Evolutionary conservation across 2,113 vertebrate genomes (phyloP).

Genomic region (Rhinopithecus roxellana): DNA sequence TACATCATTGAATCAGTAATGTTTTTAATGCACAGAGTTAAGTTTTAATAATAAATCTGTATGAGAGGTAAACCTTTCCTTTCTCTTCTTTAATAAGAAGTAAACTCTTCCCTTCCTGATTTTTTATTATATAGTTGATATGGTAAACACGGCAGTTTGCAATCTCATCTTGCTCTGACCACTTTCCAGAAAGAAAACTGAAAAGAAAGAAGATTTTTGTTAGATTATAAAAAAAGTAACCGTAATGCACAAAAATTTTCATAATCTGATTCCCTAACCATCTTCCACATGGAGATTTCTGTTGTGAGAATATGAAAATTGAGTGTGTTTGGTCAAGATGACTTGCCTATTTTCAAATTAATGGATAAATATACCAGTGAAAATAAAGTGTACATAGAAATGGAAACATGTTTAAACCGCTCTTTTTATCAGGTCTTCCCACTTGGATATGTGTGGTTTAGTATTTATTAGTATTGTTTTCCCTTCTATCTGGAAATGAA

Average conservation of each 20-base stretch:
- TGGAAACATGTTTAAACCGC: neutral
- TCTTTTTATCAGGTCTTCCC: neutral
- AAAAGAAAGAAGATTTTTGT: neutral
- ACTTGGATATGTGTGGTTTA: neutral
- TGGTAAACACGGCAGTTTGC: neutral
- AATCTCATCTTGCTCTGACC: neutral
- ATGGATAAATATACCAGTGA: slow-evolving; percentile 37
- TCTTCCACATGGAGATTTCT: neutral
- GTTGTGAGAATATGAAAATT: neutral
- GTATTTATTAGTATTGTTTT: neutral
- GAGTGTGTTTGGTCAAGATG: neutral
- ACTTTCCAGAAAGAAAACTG: slow-evolving; percentile 4
- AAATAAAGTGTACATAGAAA: neutral
- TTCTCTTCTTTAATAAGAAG: neutral
- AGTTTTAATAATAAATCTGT: neutral
- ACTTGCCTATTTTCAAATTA: neutral
- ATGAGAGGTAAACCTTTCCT: neutral
- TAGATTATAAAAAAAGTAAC: neutral
- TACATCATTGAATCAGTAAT: neutral
- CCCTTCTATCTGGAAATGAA: slow-evolving; percentile 33
- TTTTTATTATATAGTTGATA: slow-evolving; percentile 40
- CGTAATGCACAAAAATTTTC: neutral
- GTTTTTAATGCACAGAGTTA: neutral
- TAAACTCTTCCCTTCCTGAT: neutral
- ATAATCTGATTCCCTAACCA: neutral